phyloP scores from a whole-genome alignment of 2,113 vertebrate genomes.

The Pomatorhinus ruficollis region DNA sequence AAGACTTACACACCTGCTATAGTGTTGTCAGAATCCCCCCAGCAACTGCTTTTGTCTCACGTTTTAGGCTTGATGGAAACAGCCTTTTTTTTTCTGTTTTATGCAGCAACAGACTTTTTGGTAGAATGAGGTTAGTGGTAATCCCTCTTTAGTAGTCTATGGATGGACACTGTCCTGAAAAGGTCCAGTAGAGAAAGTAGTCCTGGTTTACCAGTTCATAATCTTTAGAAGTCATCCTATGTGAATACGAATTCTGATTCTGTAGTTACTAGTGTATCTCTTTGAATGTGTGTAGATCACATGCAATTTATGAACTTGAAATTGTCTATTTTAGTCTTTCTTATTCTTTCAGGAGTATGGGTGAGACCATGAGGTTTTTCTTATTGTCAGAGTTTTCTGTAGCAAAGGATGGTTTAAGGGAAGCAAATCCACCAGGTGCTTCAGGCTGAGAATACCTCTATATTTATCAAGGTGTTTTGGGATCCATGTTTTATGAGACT shows the following conservation, averaged over 20 bases:
- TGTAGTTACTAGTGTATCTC: not conserved
- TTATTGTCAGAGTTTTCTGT: not conserved
- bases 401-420: not conserved
- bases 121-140: not conserved
- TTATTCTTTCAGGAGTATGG: not conserved
- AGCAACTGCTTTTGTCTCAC: not conserved
- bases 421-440: not conserved
- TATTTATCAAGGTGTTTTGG: not conserved
- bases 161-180: not conserved
- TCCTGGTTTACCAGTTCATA: not conserved
- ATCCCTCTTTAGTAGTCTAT: not conserved
- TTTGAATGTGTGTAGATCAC: not conserved
- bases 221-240: not conserved
- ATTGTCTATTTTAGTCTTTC: not conserved
- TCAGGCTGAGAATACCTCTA: not conserved
- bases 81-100: not conserved
- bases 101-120: not conserved
- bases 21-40: not conserved
- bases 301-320: not conserved
- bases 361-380: not conserved
- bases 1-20: not conserved
- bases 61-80: not conserved
- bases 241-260: not conserved
- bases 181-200: not conserved
- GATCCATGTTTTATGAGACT: not conserved